These are phyloP conservation scores for Chloropsis hardwickii DNA, from an alignment of 2,113 vertebrate genomes.

Conservation along the genomic window DNA sequence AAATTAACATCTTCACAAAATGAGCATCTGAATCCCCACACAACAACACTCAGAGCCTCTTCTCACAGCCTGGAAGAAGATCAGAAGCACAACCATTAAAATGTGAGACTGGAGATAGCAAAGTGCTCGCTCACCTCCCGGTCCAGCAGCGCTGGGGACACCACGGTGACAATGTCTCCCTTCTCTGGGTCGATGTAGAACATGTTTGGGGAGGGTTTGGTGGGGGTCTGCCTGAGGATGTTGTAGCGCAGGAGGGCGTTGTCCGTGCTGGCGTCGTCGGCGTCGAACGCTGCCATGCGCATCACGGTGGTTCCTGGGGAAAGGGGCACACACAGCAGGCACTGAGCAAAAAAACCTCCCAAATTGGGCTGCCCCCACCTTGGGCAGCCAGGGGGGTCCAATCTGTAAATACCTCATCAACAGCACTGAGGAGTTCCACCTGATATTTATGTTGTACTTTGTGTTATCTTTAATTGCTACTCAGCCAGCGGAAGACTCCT, in stretches of 20 bases:
- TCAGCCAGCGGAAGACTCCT: background rate
- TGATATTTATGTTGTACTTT: background rate
- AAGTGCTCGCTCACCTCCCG: conserved; percentile 81
- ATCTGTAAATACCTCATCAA: fast-evolving
- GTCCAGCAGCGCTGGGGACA: conserved; percentile 86
- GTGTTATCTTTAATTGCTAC: background rate
- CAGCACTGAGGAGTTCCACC: background rate
- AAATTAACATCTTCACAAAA: background rate
- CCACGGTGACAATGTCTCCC: conserved; percentile 93
- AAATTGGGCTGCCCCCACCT: too few relatives aligned
- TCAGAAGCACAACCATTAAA: too few relatives aligned
- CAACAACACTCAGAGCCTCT: fast-evolving
- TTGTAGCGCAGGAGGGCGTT: conserved; percentile 92
- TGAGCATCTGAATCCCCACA: background rate
- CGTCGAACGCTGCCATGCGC: conserved; percentile 91
- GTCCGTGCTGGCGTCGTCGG: conserved; percentile 87
- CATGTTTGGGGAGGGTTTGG: conserved; percentile 95
- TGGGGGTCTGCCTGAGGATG: conserved; percentile 90
- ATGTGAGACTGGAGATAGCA: fast-evolving
- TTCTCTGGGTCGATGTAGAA: conserved; percentile 96
- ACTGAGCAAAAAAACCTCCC: background rate
- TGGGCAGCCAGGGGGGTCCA: background rate
- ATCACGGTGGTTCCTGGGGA: conserved; percentile 90
- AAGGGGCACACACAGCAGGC: background rate
- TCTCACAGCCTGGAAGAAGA: background rate